Percentiles rank a stretch among this genome's conserved stretches.
These are phyloP conservation scores for Marasmarcha lunaedactyla DNA, from an alignment of 2,888 invertebrate genomes.

Conservation along the genomic window DNA sequence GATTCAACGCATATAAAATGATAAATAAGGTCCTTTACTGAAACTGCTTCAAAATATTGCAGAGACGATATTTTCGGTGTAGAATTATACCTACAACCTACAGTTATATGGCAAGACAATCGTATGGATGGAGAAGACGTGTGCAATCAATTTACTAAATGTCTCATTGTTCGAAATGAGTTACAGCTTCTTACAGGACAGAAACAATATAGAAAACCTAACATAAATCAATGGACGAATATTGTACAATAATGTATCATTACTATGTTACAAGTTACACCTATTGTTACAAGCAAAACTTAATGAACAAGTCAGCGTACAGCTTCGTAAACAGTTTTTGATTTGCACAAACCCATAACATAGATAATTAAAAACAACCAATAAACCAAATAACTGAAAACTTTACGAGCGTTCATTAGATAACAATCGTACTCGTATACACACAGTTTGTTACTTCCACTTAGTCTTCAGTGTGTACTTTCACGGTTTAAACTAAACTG, in stretches of 20 bases:
- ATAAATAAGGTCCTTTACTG: not conserved
- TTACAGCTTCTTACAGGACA: constrained; percentile 59
- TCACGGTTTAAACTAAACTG: constrained; percentile 21
- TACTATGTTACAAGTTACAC: constrained; percentile 45
- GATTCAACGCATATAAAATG: not conserved
- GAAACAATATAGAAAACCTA: constrained; percentile 60
- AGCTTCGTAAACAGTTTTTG: constrained; percentile 24
- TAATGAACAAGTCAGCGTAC: constrained; percentile 30
- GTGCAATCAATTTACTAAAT: constrained; percentile 65
- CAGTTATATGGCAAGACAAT: constrained; percentile 61
- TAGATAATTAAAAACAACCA: constrained; percentile 24
- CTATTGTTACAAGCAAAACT: constrained; percentile 44
- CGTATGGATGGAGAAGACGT: constrained; percentile 64
- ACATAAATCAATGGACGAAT: constrained; percentile 57
- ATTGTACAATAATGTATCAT: constrained; percentile 31
- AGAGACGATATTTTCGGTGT: constrained; percentile 26
- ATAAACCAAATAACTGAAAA: constrained; percentile 29
- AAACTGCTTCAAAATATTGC: constrained; percentile 9
- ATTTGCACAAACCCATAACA: constrained; percentile 40
- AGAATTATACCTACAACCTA: constrained; percentile 45
- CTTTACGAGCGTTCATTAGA: constrained; percentile 19
- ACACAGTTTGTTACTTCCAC: constrained; percentile 29
- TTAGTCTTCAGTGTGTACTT: constrained; percentile 32
- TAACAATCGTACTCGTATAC: constrained; percentile 62
- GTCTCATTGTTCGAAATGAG: constrained; percentile 64